These are phyloP conservation scores for Antechinus flavipes DNA, from an alignment of 2,113 vertebrate genomes.

Conservation along the genomic window DNA sequence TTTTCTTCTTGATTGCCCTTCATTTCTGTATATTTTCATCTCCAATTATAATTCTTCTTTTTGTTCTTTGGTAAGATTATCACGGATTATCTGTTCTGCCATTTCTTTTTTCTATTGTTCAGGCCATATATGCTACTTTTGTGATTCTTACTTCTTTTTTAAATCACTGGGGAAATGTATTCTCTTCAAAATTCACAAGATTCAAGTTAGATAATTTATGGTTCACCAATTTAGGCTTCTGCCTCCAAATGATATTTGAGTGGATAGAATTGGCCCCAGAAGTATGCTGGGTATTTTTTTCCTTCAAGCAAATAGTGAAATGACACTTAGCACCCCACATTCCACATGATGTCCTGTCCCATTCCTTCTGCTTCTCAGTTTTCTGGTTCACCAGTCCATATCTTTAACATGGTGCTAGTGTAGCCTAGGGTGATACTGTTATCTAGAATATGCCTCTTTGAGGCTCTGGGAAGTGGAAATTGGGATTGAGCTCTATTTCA, in stretches of 20 bases:
- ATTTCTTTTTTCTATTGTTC: background rate
- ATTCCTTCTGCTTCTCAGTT: background rate
- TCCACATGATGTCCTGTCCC: background rate
- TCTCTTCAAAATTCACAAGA: background rate
- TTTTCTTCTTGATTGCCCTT: background rate
- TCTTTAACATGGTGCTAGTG: background rate
- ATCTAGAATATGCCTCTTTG: background rate
- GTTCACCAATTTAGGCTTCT: background rate
- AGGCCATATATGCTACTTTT: background rate
- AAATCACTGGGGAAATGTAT: background rate
- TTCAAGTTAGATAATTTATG: background rate
- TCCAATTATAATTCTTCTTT: background rate
- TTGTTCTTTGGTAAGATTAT: background rate
- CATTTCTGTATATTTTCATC: background rate
- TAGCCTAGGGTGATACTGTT: background rate
- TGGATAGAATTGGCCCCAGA: no score
- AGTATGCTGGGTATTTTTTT: background rate
- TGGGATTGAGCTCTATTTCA: background rate
- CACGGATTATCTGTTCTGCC: background rate
- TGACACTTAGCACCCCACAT: background rate
- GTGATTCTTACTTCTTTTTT: background rate
- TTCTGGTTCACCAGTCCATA: background rate
- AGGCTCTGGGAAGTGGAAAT: background rate
- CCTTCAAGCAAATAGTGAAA: background rate
- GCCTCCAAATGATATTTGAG: background rate